These are phyloP conservation scores for Pipistrellus pygmaeus DNA, from an alignment of 2,797 vertebrate species.

Conservation along the genomic window DNA sequence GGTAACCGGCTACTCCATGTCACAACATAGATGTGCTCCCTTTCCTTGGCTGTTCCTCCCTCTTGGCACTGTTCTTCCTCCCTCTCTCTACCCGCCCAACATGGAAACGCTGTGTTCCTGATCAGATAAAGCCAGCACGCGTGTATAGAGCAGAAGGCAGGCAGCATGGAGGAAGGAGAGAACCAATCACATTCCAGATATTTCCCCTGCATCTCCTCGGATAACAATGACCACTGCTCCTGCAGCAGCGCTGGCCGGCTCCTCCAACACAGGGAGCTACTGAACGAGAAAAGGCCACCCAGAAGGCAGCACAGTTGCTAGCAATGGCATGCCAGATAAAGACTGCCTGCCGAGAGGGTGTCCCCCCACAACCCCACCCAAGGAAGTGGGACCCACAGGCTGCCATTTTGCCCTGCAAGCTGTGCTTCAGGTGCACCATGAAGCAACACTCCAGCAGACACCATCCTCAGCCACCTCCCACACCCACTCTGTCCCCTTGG, in stretches of 20 bases:
- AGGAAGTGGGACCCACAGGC: slow-evolving; percentile 43
- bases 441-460: slow-evolving; percentile 60
- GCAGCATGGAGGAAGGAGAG: slow-evolving; percentile 62
- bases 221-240: slow-evolving; percentile 14
- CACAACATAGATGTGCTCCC: slow-evolving; percentile 23
- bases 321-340: slow-evolving; percentile 76
- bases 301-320: slow-evolving; percentile 82
- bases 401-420: slow-evolving; percentile 74
- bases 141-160: slow-evolving; percentile 77
- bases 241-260: slow-evolving; percentile 36
- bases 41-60: slow-evolving; percentile 62
- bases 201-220: slow-evolving; percentile 50
- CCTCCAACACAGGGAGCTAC: slow-evolving; percentile 82
- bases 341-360: slow-evolving; percentile 56
- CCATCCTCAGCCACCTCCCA: slow-evolving; percentile 65
- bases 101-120: slow-evolving; percentile 76
- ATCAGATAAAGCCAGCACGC: slow-evolving; percentile 59
- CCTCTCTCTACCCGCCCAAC: slow-evolving; percentile 58
- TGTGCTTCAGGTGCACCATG: slow-evolving; percentile 57
- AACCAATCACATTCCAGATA: background rate
- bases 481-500: slow-evolving; percentile 65
- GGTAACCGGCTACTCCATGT: background rate
- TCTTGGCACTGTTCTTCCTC: slow-evolving; percentile 69
- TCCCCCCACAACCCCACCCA: background rate
- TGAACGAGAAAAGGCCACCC: slow-evolving; percentile 83